Evolutionary conservation across 2,113 vertebrate species (phyloP), one percentile per base, ranked within the genome.

Genomic region (Pterocles gutturalis): DNA sequence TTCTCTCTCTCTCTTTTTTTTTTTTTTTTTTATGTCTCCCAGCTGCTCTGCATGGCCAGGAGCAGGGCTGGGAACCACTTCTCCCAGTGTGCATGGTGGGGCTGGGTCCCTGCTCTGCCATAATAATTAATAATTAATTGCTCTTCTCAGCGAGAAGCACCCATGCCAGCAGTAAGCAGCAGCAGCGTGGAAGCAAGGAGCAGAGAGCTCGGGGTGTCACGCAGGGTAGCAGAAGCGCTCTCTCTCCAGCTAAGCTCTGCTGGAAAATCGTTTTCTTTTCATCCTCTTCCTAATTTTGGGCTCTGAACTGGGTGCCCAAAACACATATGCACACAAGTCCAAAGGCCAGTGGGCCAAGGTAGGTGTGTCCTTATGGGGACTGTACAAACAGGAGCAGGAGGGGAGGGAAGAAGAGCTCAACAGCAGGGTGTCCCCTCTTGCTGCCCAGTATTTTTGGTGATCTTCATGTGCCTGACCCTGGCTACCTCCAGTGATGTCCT

Each of bases 261-360:
- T 10, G 4, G 64, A 71, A 75, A 80, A 69, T 26, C 81, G 55
- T 60, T 92, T 96, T 84, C 72, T 82, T 91, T 92, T 89, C 33
- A 86, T 87, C 31, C 18, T 77, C 34, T 81, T 87, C 86, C 79
- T 95, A 78, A 93, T 87, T 96, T 90, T 65, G 84, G 86, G 69
- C 49, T 79, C 81, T 86, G 72, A 83, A 87, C 46, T 80, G 18
- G 3, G 48, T 48, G 58, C 36, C 89, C 75, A 93, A 94, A 95
- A 58, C 54, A 77, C 54, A 76, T 38, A 75, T 45, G 65, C 54
- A 70, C 33, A 64, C 0, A 0, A 83, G 57, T 38, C 28, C 13
- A 0, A 92, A 89, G 81, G 91, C 51, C 21, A 11, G 34, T 5
- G 5, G 70, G 72, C 66, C 53, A 77, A 55, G 61, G 26, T 65